Base-by-base conservation (phyloP, 2,113 vertebrate species). In the Hemiprocne comata region DNA sequence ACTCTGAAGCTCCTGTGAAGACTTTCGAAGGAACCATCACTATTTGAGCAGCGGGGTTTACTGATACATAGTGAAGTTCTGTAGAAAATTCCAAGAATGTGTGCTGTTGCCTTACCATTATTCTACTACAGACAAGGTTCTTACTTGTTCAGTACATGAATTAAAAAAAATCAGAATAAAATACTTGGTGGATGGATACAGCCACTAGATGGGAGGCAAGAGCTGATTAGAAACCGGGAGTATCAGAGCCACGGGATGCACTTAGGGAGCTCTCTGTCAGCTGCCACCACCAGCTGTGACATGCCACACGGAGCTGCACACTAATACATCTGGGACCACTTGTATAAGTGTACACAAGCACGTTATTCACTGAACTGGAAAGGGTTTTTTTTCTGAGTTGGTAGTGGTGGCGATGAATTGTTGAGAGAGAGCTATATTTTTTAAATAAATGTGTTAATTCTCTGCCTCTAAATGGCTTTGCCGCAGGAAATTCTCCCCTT, bases 121-220 rank as follows among this genome's bases (percentile, higher is more conserved):
- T 69, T 79, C 62, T 64, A 25, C 42, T 26, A 11, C 18, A 60
- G 60, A 42, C 21, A 70, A 58, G 17, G 15, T 55, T 62, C 67
- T 78, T 87, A 38, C 26, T 38, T 58, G 17, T 73, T 86, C 51
- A 46, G 33, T 8, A 40, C 15, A 14, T 29, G 11, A 20, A 61
- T 48, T 5, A 0, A 58, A 61, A 61, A 71, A 40, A 44, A 29
- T 1, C 17, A 17, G n/a, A 61, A 31, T 33, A 12, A 69, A 70
- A 28, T 24, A 17, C 9, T 57, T 17, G 9, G 7, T 42, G 67
- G 34, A 13, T 21, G 38, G 23, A 38, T 38, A 4, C 17, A 81
- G 83, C 96, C 96, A 72, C 94, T 95, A 97, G 94, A 78, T 97
- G 96, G 95, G 61, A 94, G 94, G 48, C 89, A 81, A 93, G 96